Evolutionary conservation across 2,113 vertebrate species (phyloP).

Genomic region (Alectura lathami): DNA sequence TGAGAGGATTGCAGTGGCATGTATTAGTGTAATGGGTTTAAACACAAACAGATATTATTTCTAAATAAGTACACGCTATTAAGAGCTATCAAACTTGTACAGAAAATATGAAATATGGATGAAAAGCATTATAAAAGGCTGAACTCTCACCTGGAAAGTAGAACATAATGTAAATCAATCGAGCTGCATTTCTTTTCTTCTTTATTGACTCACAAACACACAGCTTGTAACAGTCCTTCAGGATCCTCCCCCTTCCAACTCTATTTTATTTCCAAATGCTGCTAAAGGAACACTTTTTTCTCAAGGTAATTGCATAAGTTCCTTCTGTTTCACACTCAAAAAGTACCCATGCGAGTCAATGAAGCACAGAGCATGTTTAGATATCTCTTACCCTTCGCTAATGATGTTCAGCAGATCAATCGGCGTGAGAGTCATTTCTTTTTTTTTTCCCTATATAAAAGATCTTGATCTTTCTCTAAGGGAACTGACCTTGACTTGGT

Average conservation of each 20-base stretch:
- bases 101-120: background rate
- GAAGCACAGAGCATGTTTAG: background rate
- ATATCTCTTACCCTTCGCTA: background rate
- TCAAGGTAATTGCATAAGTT: slow-evolving; percentile 7
- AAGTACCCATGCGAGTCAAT: background rate
- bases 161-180: background rate
- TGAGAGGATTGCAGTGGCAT: background rate
- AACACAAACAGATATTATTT: background rate
- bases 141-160: background rate
- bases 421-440: background rate
- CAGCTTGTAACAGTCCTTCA: background rate
- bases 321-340: slow-evolving; percentile 6
- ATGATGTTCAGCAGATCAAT: slow-evolving; percentile 48
- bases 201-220: background rate
- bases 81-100: background rate
- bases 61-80: background rate
- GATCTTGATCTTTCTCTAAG: slow-evolving; percentile 38
- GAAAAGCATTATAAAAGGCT: background rate
- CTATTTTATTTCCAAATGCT: slow-evolving; percentile 9
- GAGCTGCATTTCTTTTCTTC: background rate
- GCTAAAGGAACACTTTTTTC: background rate
- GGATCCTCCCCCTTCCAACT: background rate
- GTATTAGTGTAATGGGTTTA: background rate
- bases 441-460: background rate
- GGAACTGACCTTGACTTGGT: slow-evolving; percentile 45